A percentile compares a stretch with the other conserved stretches of the same genome.
Evolutionary conservation across 2,113 vertebrate species (phyloP).

Genomic region (Sebastes fasciatus): DNA sequence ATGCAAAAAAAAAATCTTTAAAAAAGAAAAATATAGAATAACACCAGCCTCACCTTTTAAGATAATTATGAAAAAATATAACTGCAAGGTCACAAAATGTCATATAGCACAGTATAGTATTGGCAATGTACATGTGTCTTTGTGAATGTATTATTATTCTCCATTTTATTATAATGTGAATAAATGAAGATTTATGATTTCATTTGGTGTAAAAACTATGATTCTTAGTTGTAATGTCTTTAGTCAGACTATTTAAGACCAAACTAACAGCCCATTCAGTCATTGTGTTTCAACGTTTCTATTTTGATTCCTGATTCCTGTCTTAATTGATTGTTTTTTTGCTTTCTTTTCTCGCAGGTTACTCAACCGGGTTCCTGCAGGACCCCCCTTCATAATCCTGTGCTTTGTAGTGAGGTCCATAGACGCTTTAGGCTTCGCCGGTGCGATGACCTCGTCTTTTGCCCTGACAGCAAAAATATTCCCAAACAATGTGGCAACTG

Average conservation of each 20-base stretch:
- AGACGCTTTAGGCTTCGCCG: slow-evolving; percentile 92
- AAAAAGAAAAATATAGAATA: background rate
- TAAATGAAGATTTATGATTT: background rate
- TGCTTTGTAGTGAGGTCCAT: slow-evolving; percentile 91
- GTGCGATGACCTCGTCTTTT: slow-evolving; percentile 89
- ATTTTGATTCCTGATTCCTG: background rate
- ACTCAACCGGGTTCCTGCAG: slow-evolving; percentile 87
- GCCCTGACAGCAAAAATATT: slow-evolving; percentile 91
- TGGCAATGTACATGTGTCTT: background rate
- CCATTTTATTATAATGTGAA: background rate
- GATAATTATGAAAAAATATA: too few species aligned
- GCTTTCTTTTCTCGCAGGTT: slow-evolving; percentile 79
- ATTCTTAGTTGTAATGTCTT: too few species aligned
- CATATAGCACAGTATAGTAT: background rate
- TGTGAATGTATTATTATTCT: background rate
- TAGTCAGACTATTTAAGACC: background rate
- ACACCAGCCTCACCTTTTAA: background rate
- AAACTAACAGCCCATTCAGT: background rate
- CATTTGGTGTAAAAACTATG: too few species aligned
- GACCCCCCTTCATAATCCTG: slow-evolving; percentile 86
- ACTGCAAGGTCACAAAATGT: background rate
- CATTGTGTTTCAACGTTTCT: background rate
- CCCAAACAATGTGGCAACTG: slow-evolving; percentile 93
- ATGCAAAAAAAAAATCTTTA: too few species aligned
- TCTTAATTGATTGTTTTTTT: background rate